Evolutionary conservation across 2,113 vertebrate species (phyloP), one percentile per base, ranked within the genome.

Genomic region (Corapipo altera): DNA sequence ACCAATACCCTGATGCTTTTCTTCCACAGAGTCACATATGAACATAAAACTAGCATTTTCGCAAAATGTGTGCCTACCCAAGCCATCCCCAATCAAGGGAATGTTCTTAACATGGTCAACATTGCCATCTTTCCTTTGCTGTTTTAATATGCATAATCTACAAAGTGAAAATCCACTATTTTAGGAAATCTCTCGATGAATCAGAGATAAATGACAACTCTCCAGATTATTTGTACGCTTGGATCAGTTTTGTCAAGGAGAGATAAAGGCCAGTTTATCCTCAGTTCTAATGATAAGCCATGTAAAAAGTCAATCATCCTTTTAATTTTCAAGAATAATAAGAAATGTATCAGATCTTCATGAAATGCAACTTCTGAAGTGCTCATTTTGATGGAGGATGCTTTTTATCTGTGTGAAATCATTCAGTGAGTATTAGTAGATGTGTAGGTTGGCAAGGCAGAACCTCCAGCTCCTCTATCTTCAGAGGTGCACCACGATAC

Each of bases 401-500:
- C 0, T 19, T 90, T 55, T 70, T 51, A 5, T 80, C 27, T 52
- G 4, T 1, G 1, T 80, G 48, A 33, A 67, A 67, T 32, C 21
- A 8, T 67, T 85, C 26, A 80, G 3, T 0, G 1, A 43, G 7
- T 65, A 30, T 37, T n/a, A 69, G 32, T 14, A 71, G 41, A 43
- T 19, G 12, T 52, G 41, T n/a, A 91, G 24, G 9, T 1, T 54
- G 51, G 2, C 18, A 76, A 89, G 20, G 28, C 57, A 80, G 49
- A 69, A 3, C 35, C 23, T 72, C 59, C 51, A 77, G 30, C 51
- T 92, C 26, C 2, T 1, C 51, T 24, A 0, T 54, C 18, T 74
- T 62, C 41, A 35, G 15, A 23, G 18, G 4, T 3, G 1, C 18
- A 39, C 12, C 12, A 15, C 0, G 0, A 27, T 39, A 84, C 26